Conservation (phyloP, 2,113 vertebrate species). For the Brevimyrus niger region DNA sequence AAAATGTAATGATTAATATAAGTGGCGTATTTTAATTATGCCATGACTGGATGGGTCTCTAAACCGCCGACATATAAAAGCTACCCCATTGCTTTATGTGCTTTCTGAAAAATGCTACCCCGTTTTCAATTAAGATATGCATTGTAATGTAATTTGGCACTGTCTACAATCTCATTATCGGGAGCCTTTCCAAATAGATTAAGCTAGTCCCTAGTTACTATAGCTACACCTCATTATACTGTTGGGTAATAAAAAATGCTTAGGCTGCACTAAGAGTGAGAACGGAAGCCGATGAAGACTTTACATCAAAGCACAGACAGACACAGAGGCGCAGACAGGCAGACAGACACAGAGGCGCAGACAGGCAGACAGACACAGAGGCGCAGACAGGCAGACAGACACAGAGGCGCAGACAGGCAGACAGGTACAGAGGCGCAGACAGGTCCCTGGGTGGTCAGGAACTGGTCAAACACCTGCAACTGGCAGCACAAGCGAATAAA, state of each 20-base stretch:
- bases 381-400: neutral
- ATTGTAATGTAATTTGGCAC: constrained; percentile 29
- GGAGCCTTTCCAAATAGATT: constrained; percentile 28
- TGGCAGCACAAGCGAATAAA: neutral
- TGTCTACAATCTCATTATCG: constrained; percentile 34
- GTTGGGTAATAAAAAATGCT: constrained; percentile 32
- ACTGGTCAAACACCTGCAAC: neutral
- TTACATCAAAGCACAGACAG: neutral
- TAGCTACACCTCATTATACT: constrained; percentile 34
- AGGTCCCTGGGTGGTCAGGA: neutral
- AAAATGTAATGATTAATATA: neutral
- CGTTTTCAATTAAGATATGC: constrained; percentile 27
- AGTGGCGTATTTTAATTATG: constrained; percentile 2
- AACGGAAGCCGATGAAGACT: neutral
- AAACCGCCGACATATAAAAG: neutral
- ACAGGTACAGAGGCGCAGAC: too few species aligned
- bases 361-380: too few species aligned
- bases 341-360: too few species aligned
- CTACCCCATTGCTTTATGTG: neutral
- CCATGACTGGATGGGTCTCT: neutral
- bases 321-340: neutral
- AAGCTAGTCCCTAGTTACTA: constrained; percentile 26
- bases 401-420: neutral
- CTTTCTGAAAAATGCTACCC: constrained; percentile 16
- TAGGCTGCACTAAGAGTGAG: constrained; percentile 19